Evolutionary conservation across 2,797 vertebrate species (phyloP), one percentile per base, ranked within the genome.

Genomic region (Momotus momota): DNA sequence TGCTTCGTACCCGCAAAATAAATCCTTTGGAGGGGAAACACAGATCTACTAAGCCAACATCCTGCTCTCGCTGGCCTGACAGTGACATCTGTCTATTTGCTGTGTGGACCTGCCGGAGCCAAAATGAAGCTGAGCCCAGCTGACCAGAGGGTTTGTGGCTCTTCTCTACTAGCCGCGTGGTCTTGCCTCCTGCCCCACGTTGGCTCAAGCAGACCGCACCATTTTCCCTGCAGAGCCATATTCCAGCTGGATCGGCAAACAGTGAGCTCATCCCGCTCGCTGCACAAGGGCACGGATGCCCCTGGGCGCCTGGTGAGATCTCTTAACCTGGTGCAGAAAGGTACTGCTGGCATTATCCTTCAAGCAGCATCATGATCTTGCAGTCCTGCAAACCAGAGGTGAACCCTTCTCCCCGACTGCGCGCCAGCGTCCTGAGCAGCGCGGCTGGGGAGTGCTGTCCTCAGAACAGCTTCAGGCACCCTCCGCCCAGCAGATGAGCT

Each of bases 251-350:
- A 26, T 52, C 10, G 3, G 61, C 38, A 43, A 35, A 71, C 18
- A 12, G 25, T 0, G 0, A 83, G 51, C 17, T 22, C 27, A 66
- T 40, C 48, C 41, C 0, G 0, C 21, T 52, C 0, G 0, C 70
- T 11, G 35, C 31, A 10, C 23, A 7, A 64, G 57, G 41, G 29
- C 31, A 25, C 0, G 1, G 57, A 64, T 79, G 48, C 41, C 70
- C 48, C 73, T 3, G 12, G n/a, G 65, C 6, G 0, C 70, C 45
- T 45, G 61, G 18, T 1, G 5, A 31, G 73, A 52, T 8, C 41
- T 78, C 65, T 52, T 40, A 22, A 9, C 41, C 15, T 3, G 12
- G 62, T 6, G 2, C 18, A 15, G 60, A 66, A 54, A 80, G 29
- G 55, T n/a, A 35, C 20, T 1, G 1, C 9, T 1, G 2, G 54